Evolutionary conservation across 2,797 vertebrate genomes (phyloP).

Genomic region (Alca torda): DNA sequence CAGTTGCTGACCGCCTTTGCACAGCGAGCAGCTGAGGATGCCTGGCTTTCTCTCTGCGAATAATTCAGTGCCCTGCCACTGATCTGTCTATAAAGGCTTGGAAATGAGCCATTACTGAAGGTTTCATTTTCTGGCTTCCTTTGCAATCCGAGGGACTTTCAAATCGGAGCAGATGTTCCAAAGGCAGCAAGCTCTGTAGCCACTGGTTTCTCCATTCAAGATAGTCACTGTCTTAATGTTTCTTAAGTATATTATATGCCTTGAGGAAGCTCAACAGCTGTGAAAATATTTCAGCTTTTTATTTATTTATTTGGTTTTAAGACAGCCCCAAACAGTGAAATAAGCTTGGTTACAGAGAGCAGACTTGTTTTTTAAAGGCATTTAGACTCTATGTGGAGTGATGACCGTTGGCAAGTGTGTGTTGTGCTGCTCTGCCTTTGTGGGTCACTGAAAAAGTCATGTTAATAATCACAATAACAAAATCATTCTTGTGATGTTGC

Average conservation of each 20-base stretch:
- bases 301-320: not conserved
- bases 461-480: not conserved
- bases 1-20: not conserved
- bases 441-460: not conserved
- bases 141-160: not conserved
- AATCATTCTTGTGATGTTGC: not conserved
- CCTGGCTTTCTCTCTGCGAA: not conserved
- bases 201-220: not conserved
- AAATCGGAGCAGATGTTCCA: not conserved
- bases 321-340: not conserved
- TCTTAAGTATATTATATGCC: not conserved
- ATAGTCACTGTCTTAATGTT: not conserved
- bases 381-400: not conserved
- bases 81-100: conserved; percentile 2
- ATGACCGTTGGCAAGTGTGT: not conserved
- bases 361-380: not conserved
- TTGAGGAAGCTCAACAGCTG: not conserved
- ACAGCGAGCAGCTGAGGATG: not conserved
- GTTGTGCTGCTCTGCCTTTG: not conserved
- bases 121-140: conserved; percentile 3
- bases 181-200: not conserved
- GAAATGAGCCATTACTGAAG: not conserved
- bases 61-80: not conserved
- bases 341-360: not conserved
- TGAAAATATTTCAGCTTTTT: not conserved